Evolutionary conservation across 2,797 vertebrate species (phyloP), one percentile per base, ranked within the genome.

Genomic region (Peromyscus attwateri): DNA sequence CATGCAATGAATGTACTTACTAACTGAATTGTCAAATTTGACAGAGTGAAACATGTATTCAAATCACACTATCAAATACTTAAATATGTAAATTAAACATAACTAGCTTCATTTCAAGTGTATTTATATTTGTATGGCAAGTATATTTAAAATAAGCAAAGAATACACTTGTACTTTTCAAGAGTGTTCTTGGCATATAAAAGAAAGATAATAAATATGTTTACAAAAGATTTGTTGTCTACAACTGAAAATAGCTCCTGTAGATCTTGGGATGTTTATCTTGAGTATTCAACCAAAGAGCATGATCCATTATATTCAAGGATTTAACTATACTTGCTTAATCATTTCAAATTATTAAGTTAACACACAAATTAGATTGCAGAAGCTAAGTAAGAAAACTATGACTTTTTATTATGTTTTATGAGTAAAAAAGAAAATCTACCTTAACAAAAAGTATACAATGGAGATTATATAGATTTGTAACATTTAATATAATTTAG

Each of bases 351-450:
- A 31, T 89, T 5, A 75, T 80, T 94, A 90, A 87, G 17, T 80
- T 96, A 94, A 91, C 25, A 60, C 40, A 94, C 79, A 96, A 96
- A 94, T 4, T 87, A 87, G 0, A 81, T 64, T 92, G 92, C 73
- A 95, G 27, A 62, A 91, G 75, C 80, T 95, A 80, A 95, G n/a
- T 87, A 96, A 90, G 21, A 21, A 62, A 95, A 95, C 75, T 31
- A 82, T 46, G 5, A 40, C 31, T 92, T 84, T 90, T 66, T 71
- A 92, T 62, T 92, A 91, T 49, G 52, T 92, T 88, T 96, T 83
- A 94, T 64, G 34, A 95, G 3, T 73, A 77, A 29, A 14, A 14
- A 97, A n/a, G n/a, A n/a, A 96, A 77, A 73, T 96, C 95, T 81
- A 60, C 0, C 93, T 93, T 88, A 92, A 52, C 52, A 43, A 27